Base-by-base conservation (phyloP, 2,797 vertebrate genomes). In the Gobionotothen gibberifrons region DNA sequence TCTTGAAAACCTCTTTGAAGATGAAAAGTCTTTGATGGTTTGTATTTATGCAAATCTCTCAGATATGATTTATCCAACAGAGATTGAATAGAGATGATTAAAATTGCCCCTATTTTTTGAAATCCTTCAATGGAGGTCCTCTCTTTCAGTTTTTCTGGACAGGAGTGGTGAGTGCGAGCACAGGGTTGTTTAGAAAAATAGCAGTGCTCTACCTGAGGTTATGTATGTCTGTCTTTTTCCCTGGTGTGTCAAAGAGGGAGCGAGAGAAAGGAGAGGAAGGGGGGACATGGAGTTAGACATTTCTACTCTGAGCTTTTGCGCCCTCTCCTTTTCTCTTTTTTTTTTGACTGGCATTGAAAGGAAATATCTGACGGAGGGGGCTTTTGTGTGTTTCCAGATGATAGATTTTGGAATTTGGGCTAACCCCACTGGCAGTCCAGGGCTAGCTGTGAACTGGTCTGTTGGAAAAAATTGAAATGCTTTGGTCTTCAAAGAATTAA, bases 11-110 rank as follows among this genome's bases (percentile, higher is more conserved):
- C 96, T 96, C 97, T 99, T 99, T 99, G 98, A 99, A 99, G 98
- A 99, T 98, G 97, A 98, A 99, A 98, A 98, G 97, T 98, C 98
- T 99, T 99, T 99, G 97, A 99, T 99, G 98, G 97, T 98, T 99
- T 99, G 98, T 99, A 99, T 99, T 99, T 99, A 99, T 99, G 98
- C 97, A 99, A 99, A 99, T 99, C 98, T 99, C 97, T 97, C 96
- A 97, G 97, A 99, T 99, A 99, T 99, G 97, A 99, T 99, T 99
- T 98, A 99, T 98, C 97, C 97, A 96, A 98, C 97, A 97, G 97
- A 97, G 98, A 97, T 97, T 99, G 97, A 99, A 99, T 98, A 95
- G 96, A 98, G 97, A 99, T 99, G 98, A 99, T 99, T 99, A 98
- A 98, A 99, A 99, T 98, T 98, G 96, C 93, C 96, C 95, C 94